These are phyloP conservation scores for Tupaia tana DNA, from an alignment of 2,113 vertebrate genomes.

Conservation along the genomic window DNA sequence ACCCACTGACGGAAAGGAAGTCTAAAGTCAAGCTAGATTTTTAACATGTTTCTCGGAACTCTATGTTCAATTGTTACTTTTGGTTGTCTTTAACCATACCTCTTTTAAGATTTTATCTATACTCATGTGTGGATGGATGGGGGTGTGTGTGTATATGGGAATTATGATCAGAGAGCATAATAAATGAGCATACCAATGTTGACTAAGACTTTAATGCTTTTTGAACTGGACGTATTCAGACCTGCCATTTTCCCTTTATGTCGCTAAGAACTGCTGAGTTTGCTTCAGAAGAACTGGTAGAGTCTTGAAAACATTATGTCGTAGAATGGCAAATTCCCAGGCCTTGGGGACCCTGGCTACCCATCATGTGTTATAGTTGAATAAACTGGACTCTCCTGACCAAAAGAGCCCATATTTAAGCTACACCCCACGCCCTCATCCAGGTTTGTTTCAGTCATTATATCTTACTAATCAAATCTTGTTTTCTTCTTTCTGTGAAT, in stretches of 20 bases:
- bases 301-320: not conserved
- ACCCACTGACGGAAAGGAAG: slow-evolving; percentile 40
- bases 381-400: not conserved
- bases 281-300: not conserved
- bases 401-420: not conserved
- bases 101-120: not conserved
- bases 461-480: not conserved
- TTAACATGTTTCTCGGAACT: slow-evolving; percentile 13
- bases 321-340: not conserved
- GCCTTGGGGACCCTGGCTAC: not conserved
- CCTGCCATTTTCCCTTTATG: not conserved
- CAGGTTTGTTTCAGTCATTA: not conserved
- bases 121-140: not conserved
- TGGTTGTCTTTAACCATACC: not conserved
- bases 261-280: not conserved
- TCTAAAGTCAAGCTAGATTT: slow-evolving; percentile 6
- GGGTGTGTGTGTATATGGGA: not conserved
- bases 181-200: not conserved
- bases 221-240: slow-evolving; percentile 27
- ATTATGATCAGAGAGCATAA: not conserved
- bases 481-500: slow-evolving; percentile 6
- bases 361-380: not conserved
- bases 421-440: fast-evolving
- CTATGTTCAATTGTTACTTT: slow-evolving; percentile 44
- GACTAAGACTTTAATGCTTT: not conserved